These are phyloP conservation scores for Harpalus rubripes DNA, from an alignment of 2,888 invertebrate genomes.

Conservation along the genomic window DNA sequence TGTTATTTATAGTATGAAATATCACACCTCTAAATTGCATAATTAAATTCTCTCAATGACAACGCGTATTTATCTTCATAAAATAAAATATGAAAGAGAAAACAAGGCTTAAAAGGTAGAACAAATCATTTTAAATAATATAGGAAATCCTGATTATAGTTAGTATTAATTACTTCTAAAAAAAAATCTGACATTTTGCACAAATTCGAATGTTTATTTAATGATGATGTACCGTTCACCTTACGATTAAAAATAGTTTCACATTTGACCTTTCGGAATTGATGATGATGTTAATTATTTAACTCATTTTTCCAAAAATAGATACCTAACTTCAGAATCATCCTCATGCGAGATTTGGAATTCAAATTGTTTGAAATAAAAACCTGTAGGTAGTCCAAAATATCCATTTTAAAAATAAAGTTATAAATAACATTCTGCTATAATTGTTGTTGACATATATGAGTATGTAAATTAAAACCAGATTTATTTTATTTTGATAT, in stretches of 20 bases:
- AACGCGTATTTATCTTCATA: not conserved
- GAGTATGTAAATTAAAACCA: too few species aligned
- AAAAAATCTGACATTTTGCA: too few species aligned
- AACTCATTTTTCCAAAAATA: not conserved
- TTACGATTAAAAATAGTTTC: not conserved
- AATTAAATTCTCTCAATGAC: not conserved
- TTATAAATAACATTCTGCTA: too few species aligned
- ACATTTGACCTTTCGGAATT: not conserved
- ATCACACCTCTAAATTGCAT: not conserved
- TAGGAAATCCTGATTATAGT: not conserved
- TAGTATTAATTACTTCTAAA: not conserved
- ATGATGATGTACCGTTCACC: not conserved
- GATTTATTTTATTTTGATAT: too few species aligned
- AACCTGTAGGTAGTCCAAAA: too few species aligned
- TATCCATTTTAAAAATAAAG: too few species aligned
- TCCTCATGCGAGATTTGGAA: not conserved
- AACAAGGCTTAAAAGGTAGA: not conserved
- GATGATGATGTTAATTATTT: not conserved
- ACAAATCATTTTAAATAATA: not conserved
- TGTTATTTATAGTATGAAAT: constrained; percentile 4
- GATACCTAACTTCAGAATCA: not conserved
- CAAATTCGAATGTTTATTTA: not conserved
- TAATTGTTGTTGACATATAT: too few species aligned
- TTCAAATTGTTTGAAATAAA: too few species aligned
- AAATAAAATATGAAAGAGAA: not conserved